Evolutionary conservation across 2,797 vertebrate genomes (phyloP).

Genomic region (Buceros bicornis): DNA sequence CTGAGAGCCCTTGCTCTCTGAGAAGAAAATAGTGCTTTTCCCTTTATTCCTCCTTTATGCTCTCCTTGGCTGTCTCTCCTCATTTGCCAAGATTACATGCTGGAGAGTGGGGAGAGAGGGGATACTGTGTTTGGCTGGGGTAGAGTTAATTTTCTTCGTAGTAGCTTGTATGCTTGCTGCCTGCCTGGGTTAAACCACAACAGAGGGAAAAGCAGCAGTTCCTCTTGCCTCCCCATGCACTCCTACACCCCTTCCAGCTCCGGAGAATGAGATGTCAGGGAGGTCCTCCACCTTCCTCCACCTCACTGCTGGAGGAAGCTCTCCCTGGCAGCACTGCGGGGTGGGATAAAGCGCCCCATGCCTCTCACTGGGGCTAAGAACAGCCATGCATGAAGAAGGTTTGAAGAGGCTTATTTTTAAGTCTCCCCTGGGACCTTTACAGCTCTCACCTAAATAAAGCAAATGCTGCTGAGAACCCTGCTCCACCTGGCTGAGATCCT

Average conservation of each 20-base stretch:
- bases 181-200: not conserved
- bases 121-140: not conserved
- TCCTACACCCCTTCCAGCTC: not conserved
- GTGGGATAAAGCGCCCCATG: not conserved
- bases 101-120: not conserved
- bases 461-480: not conserved
- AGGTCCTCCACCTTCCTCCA: not conserved
- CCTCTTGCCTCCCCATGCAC: accelerated
- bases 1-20: not conserved
- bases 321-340: not conserved
- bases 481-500: not conserved
- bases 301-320: not conserved
- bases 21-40: not conserved
- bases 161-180: not conserved
- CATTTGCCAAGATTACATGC: not conserved
- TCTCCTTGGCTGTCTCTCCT: not conserved
- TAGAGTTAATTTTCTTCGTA: too few species aligned
- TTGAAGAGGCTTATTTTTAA: not conserved
- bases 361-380: not conserved
- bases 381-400: not conserved
- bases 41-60: not conserved
- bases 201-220: not conserved
- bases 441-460: not conserved
- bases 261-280: too few species aligned
- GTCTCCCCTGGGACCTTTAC: not conserved